Base-by-base conservation (phyloP, 2,113 vertebrate species). In the Ictalurus punctatus region DNA sequence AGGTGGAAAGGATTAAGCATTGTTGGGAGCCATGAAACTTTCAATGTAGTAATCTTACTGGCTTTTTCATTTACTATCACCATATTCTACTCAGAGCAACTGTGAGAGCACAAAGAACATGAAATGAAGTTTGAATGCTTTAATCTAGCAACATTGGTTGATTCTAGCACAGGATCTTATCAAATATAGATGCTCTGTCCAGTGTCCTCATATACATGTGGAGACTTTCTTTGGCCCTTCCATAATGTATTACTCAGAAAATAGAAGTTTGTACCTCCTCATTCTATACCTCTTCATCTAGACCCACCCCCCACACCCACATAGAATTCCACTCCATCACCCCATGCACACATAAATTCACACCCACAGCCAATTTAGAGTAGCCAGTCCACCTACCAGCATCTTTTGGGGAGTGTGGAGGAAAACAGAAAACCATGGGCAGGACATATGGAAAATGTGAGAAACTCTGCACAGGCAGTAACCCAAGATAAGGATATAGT, bases 181-280 rank as follows among this genome's bases (percentile, higher is more conserved):
- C 95, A 95, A 96, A 95, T 94, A 96, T 95, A 91, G 94, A 96
- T 96, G 93, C 90, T 78, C 90, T 80, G 81, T 76, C 37, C 85
- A 85, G 84, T 8, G 25, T 81, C 83, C 86, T 83, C 81, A 92
- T 89, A 90, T 91, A n/a, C n/a, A 92, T 93, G 91, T 90, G 90
- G 92, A 93, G 91, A 93, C 93, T 91, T 94, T 93, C 94, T 94
- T 91, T 91, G 88, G 89, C 85, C 87, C 92, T 95, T 96, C 91
- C 90, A 96, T 96, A 95, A 96, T 95, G 94, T 91, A 96, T 95
- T 93, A 94, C 90, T 92, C 95, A 95, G 92, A 93, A 95, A 95
- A 96, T 95, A 95, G 94, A 95, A 92, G 89, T 89, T 93, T 93
- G 91, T 92, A 92, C 92, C 94, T 94, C 91, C 91, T 94, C 93